A percentile compares a stretch with the other conserved stretches of the same genome.
Evolutionary conservation across 1,140 invertebrate genomes (phyloP).

Genomic region (Eupeodes corollae): DNA sequence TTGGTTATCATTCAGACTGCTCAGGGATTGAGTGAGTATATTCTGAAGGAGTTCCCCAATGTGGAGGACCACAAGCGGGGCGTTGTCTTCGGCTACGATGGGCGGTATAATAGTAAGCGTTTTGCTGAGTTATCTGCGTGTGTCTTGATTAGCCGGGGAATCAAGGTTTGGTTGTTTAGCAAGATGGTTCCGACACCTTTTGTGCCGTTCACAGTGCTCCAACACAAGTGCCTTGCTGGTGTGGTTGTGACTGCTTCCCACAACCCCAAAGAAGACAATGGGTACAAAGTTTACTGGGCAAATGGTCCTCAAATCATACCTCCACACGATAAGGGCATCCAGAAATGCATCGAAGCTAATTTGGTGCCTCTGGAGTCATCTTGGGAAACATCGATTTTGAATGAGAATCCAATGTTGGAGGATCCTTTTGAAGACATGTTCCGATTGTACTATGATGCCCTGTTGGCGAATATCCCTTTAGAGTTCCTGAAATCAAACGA

Average conservation of each 20-base stretch:
- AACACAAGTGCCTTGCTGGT: conserved; percentile 63
- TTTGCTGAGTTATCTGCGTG: conserved; percentile 84
- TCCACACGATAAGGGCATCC: conserved; percentile 83
- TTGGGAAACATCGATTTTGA: conserved; percentile 10
- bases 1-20: conserved; percentile 92
- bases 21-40: conserved; percentile 79
- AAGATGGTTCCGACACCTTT: conserved; percentile 84
- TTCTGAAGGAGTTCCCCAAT: conserved; percentile 44
- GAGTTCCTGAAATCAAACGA: conserved; percentile 5
- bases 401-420: conserved; percentile 31
- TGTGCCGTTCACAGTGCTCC: conserved; percentile 69
- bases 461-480: conserved; percentile 10
- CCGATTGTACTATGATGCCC: conserved; percentile 8
- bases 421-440: conserved; percentile 47
- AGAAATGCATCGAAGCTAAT: conserved; percentile 66
- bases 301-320: conserved; percentile 94
- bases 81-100: conserved; percentile 90
- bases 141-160: conserved; percentile 65
- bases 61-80: conserved; percentile 47
- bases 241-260: conserved; percentile 98
- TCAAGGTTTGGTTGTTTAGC: conserved; percentile 77
- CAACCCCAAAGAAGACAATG: conserved; percentile 98
- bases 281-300: conserved; percentile 95
- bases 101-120: conserved; percentile 84
- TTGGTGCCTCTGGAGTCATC: conserved; percentile 42